Conservation (phyloP, 2,113 vertebrate genomes). For the Naja naja region DNA sequence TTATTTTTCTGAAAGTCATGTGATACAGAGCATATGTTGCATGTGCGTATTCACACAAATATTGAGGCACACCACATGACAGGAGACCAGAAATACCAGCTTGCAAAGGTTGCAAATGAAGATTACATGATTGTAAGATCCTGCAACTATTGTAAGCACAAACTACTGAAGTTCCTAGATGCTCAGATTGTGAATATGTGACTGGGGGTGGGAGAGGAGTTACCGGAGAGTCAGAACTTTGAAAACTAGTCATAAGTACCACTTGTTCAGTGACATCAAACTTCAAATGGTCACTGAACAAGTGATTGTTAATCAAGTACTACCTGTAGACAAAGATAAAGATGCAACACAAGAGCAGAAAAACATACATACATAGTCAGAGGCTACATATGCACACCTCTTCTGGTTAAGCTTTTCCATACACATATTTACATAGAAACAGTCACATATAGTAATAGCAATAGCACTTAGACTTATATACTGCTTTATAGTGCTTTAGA, state of each 20-base stretch:
- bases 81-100: not conserved
- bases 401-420: not conserved
- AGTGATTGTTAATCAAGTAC: not conserved
- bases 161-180: not conserved
- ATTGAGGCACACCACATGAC: not conserved
- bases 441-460: not conserved
- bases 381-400: not conserved
- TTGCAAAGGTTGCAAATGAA: not conserved
- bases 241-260: not conserved
- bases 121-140: not conserved
- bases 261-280: not conserved
- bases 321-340: not conserved
- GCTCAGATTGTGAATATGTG: not conserved
- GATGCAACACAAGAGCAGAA: not conserved
- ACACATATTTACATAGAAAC: not conserved
- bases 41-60: not conserved
- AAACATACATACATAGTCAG: not conserved
- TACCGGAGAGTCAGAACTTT: not conserved
- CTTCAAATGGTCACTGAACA: not conserved
- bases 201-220: not conserved
- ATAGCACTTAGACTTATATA: no score
- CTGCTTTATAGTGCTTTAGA: no score
- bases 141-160: not conserved
- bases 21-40: not conserved
- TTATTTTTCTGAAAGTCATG: not conserved